Percentiles rank a stretch among this genome's conserved stretches.
Conservation (phyloP, 2,888 invertebrate species). For the Margaritifera margaritifera region DNA sequence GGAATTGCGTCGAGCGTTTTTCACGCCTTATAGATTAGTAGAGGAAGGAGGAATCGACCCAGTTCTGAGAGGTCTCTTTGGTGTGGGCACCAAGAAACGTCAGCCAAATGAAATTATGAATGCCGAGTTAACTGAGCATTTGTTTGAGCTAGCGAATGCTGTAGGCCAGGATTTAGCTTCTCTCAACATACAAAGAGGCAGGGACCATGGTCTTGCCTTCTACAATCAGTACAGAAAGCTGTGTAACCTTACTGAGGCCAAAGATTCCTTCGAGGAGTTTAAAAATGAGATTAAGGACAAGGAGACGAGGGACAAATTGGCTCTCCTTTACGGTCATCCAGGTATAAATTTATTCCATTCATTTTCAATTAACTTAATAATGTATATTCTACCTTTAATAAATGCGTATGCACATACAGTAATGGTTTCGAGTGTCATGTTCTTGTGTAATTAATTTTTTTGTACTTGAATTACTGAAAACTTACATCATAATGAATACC, state of each 20-base stretch:
- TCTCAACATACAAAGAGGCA: conserved; percentile 93
- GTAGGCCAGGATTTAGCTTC: conserved; percentile 92
- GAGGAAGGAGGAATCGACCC: conserved; percentile 99
- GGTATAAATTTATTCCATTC: conserved; percentile 67
- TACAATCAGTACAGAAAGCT: conserved; percentile 90
- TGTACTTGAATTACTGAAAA: too few species aligned
- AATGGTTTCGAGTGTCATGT: too few species aligned
- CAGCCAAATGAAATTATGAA: conserved; percentile 91
- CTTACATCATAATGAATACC: too few species aligned
- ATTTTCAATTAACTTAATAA: too few species aligned
- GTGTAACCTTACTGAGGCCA: conserved; percentile 87
- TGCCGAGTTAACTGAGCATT: conserved; percentile 92
- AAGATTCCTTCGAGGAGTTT: conserved; percentile 87
- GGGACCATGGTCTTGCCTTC: conserved; percentile 93
- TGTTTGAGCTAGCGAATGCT: conserved; percentile 82
- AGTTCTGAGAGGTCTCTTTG: conserved; percentile 91
- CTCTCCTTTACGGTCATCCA: conserved; percentile 92
- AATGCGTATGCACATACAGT: too few species aligned
- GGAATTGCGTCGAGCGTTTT: conserved; percentile 93
- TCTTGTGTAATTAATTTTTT: too few species aligned
- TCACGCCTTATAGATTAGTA: conserved; percentile 94
- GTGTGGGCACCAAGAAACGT: conserved; percentile 88
- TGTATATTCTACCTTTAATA: too few species aligned
- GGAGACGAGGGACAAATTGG: conserved; percentile 82
- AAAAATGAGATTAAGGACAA: conserved; percentile 83